A percentile compares a stretch with the other conserved stretches of the same genome.
Evolutionary conservation across 2,888 invertebrate species (phyloP).

Genomic region (Creontiades dilutus): DNA sequence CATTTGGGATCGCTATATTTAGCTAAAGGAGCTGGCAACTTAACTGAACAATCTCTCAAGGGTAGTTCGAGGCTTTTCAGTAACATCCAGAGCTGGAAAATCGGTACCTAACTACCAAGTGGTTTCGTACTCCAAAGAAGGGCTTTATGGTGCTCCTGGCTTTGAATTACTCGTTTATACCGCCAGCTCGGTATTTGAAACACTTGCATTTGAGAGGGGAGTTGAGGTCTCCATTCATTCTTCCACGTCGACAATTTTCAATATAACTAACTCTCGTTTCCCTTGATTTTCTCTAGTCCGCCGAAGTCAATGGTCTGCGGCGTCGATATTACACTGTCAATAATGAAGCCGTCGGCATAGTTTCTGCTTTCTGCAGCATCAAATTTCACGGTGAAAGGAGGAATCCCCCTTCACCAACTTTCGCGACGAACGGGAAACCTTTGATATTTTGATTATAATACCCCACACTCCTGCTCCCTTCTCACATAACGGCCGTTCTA

Average conservation of each 20-base stretch:
- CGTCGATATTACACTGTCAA: constrained; percentile 10
- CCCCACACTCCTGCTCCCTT: background rate
- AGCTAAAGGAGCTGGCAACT: background rate
- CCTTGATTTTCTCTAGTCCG: constrained; percentile 41
- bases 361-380: background rate
- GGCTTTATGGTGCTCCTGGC: too few relatives aligned
- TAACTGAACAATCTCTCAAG: background rate
- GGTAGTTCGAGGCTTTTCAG: background rate
- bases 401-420: background rate
- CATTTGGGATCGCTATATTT: too few relatives aligned
- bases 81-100: background rate
- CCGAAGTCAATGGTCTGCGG: background rate
- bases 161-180: too few relatives aligned
- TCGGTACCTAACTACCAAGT: too few relatives aligned
- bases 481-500: background rate
- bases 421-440: background rate
- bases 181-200: too few relatives aligned
- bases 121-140: too few relatives aligned
- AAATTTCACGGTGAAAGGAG: background rate
- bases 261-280: constrained; percentile 44
- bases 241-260: constrained; percentile 62
- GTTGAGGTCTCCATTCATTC: constrained; percentile 33
- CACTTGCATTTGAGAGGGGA: too few relatives aligned
- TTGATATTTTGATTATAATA: background rate
- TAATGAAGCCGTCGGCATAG: constrained; percentile 43